These are phyloP conservation scores for Baryphthengus martii DNA, from an alignment of 2,113 vertebrate species.

Conservation along the genomic window DNA sequence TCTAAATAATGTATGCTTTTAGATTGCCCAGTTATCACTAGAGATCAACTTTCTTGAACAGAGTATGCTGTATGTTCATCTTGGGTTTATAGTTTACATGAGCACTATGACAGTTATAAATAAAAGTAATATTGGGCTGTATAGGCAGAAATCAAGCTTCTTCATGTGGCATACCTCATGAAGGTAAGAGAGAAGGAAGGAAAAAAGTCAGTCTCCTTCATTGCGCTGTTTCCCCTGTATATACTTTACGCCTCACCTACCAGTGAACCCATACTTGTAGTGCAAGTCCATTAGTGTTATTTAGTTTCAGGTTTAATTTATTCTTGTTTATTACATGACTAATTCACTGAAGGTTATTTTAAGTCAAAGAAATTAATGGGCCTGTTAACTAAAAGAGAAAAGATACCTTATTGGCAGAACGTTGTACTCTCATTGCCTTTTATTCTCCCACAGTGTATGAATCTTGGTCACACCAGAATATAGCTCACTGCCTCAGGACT, in stretches of 20 bases:
- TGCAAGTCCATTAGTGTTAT: neutral
- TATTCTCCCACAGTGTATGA: neutral
- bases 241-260: neutral
- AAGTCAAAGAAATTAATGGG: conserved; percentile 11
- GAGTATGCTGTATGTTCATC: neutral
- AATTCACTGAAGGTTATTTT: conserved; percentile 10
- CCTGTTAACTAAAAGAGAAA: neutral
- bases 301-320: neutral
- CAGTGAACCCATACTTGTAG: neutral
- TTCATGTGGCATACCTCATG: neutral
- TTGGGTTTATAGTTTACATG: neutral
- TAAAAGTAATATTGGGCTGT: neutral
- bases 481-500: neutral
- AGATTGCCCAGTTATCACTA: neutral
- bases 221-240: neutral
- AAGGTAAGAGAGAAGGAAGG: neutral
- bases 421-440: neutral
- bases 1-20: neutral
- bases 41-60: neutral
- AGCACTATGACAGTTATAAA: neutral
- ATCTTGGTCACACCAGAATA: neutral
- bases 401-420: neutral
- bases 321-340: neutral
- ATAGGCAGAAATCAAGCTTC: neutral
- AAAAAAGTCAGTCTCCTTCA: neutral